Evolutionary conservation across 1,140 invertebrate species (phyloP), one percentile per base, ranked within the genome.

Genomic region (Heliconius hermathena): DNA sequence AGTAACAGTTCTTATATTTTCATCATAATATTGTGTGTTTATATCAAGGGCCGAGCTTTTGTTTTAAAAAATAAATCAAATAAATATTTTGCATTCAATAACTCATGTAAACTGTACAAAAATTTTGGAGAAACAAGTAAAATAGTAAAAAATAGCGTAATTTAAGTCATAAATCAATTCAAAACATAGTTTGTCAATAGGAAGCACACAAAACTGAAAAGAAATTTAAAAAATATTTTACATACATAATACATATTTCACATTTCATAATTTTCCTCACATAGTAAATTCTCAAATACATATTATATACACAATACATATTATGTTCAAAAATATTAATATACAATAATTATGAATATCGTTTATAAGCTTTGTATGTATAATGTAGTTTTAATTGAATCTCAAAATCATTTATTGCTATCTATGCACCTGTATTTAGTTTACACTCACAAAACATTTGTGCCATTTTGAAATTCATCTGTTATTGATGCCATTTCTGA

Each of bases 401-500:
- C 75, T 76, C 75, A 49, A 26, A 74, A 75, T 38, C 41, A 70
- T 46, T 70, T 76, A 76, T 72, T 77, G 76, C 76, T 76, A 71
- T 41, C 70, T 76, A 76, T 76, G 57, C 38, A 76, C 60, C 75
- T 72, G 71, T 72, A 72, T 72, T 41, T n/a, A 38, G 16, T 38
- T 41, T 38, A 71, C 75, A 76, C 22, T 71, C 71, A 72, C 26
- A 54, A 52, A 49, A 71, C 8, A 11, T 76, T 77, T 77, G 76
- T 77, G 76, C 76, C 70, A 72, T 70, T 74, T 46, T 60, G 20
- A 72, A 72, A 72, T 72, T 66, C 26, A 9, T 26, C 26, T 29
- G 29, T 26, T 66, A 66, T 29, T 66, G 60, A 66, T 22, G 22
- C 11, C 29, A 66, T 26, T 66, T 26, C 26, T 66, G 22, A 16